Evolutionary conservation across 2,888 invertebrate species (phyloP), one percentile per base, ranked within the genome.

Genomic region (Mesochorus sp.): DNA sequence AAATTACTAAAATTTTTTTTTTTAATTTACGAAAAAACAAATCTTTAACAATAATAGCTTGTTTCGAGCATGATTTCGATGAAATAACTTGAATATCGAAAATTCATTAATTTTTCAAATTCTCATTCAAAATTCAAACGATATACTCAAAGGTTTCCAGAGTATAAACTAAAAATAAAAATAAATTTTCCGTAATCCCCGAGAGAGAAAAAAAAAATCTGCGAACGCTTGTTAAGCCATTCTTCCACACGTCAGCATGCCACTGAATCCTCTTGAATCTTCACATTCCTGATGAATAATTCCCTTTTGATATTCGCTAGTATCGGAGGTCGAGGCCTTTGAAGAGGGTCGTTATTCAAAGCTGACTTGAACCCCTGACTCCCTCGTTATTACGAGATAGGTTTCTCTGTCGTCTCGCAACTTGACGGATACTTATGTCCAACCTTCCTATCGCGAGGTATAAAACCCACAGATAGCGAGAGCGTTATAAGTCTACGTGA

Each of bases 381-480:
- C 3, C 2, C 21, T 47, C 19, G 10, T 47, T 47, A 10, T 47
- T 21, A 3, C 10, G 4, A 47, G 47, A 24, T 47, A 21, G 47
- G 21, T 47, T 21, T n/a, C n/a, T 37, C 49, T 34, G 34, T 17
- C 49, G 39, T 53, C 51, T 28, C 42, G 31, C 21, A n/a, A 47
- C 1, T 21, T 21, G 47, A 47, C 47, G 5, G 47, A 47, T 21
- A 24, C 21, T 47, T 10, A 24, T 47, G 47, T 47, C 24, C 47
- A 61, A 28, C 71, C 12, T 21, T 12, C 26, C 37, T 64, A 26
- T 51, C 49, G 37, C 17, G 42, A 61, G 61, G 37, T n/a, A 73
- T 49, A 31, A 39, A 66, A 66, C 57, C 66, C 37, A 73, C 66
- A 73, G 66, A 66, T 55, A 68, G 14, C 21, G n/a, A n/a, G n/a